Evolutionary conservation across 2,797 vertebrate genomes (phyloP).

Genomic region (Enteromius trimaculatus): DNA sequence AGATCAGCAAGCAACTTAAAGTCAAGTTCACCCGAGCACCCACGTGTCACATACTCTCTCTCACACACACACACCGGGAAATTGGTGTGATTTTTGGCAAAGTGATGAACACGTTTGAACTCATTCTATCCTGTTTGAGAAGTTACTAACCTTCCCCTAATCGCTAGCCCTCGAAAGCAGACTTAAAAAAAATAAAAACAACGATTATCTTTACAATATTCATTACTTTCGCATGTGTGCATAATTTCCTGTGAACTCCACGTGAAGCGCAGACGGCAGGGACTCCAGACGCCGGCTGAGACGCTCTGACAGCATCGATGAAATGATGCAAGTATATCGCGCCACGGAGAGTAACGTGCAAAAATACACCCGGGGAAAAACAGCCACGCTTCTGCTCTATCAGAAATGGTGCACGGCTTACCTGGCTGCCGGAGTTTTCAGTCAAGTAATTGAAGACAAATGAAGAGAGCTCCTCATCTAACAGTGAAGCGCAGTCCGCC

Average conservation of each 20-base stretch:
- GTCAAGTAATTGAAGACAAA: slow-evolving; percentile 97
- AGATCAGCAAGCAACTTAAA: not conserved
- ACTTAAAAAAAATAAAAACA: no score
- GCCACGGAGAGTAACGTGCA: slow-evolving; percentile 61
- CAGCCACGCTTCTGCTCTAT: slow-evolving; percentile 50
- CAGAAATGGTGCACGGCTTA: slow-evolving; percentile 68
- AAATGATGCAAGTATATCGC: slow-evolving; percentile 49
- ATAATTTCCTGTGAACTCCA: slow-evolving; percentile 69
- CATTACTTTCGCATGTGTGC: slow-evolving; percentile 25
- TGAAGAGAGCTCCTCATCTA: slow-evolving; percentile 97
- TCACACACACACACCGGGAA: slow-evolving; percentile 18
- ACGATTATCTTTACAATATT: not conserved
- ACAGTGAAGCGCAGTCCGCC: slow-evolving; percentile 97
- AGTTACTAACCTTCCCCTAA: not conserved
- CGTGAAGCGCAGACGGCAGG: slow-evolving; percentile 77
- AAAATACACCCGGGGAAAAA: slow-evolving; percentile 33
- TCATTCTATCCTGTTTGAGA: not conserved
- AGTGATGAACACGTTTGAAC: slow-evolving; percentile 37
- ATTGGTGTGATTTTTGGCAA: slow-evolving; percentile 32
- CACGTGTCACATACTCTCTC: slow-evolving; percentile 58
- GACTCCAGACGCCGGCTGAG: slow-evolving; percentile 56
- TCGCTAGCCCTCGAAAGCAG: not conserved
- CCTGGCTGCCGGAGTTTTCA: slow-evolving; percentile 89
- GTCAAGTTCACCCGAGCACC: slow-evolving; percentile 57
- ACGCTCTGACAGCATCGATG: slow-evolving; percentile 45